Percentiles rank a stretch among this genome's conserved stretches.
Evolutionary conservation across 1,140 invertebrate genomes (phyloP).

Genomic region (Nymphalis io): DNA sequence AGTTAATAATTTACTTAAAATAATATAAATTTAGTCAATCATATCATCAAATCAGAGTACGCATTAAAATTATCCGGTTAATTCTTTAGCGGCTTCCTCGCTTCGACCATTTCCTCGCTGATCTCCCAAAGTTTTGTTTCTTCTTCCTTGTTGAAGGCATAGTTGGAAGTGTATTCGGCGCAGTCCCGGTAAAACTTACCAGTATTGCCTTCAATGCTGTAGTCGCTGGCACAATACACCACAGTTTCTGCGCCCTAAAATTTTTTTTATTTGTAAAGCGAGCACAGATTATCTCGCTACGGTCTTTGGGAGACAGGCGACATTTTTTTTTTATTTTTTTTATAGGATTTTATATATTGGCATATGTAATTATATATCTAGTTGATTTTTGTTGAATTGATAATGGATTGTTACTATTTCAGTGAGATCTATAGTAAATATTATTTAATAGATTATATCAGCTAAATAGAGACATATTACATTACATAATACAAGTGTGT

Average conservation of each 20-base stretch:
- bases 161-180: slow-evolving; percentile 83
- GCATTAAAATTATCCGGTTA: not conserved
- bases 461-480: too few species aligned
- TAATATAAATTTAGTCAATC: not conserved
- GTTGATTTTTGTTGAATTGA: too few species aligned
- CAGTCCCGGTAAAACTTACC: slow-evolving; percentile 89
- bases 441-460: too few species aligned
- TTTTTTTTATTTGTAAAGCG: slow-evolving; percentile 2
- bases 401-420: too few species aligned
- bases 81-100: slow-evolving; percentile 52
- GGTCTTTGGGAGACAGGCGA: too few species aligned
- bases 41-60: too few species aligned
- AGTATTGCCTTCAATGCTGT: slow-evolving; percentile 82
- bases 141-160: slow-evolving; percentile 82
- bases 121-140: slow-evolving; percentile 86
- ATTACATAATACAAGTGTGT: too few species aligned
- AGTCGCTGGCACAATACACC: slow-evolving; percentile 87
- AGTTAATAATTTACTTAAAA: not conserved
- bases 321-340: too few species aligned
- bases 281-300: too few species aligned
- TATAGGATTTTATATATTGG: too few species aligned
- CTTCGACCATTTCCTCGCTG: slow-evolving; percentile 82
- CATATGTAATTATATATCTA: too few species aligned
- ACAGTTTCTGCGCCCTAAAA: slow-evolving; percentile 88
- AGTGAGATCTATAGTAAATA: too few species aligned